A percentile compares a stretch with the other conserved stretches of the same genome.
phyloP scores from a whole-genome alignment of 1,140 invertebrate genomes.

The Scaptomyza pallida region DNA sequence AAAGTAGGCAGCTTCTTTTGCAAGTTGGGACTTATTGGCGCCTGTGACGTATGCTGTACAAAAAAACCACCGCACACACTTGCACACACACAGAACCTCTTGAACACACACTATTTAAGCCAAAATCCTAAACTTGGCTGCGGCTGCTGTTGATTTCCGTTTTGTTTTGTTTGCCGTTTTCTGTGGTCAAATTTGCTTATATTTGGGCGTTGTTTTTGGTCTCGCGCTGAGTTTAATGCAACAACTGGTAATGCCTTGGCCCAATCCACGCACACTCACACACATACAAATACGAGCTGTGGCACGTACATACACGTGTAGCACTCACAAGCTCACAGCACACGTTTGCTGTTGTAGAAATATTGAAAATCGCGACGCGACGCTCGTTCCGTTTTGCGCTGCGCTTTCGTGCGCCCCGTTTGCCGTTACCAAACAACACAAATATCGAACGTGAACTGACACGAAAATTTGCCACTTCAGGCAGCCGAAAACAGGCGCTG shows the following conservation, averaged over 20 bases:
- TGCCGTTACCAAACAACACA: slow-evolving; percentile 78
- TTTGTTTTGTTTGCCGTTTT: slow-evolving; percentile 18
- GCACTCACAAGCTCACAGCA: slow-evolving; percentile 9
- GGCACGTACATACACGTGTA: slow-evolving; percentile 14
- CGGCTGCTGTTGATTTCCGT: slow-evolving; percentile 48
- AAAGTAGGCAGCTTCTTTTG: slow-evolving; percentile 25
- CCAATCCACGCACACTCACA: slow-evolving; percentile 35
- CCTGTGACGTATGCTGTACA: slow-evolving; percentile 52
- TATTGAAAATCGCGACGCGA: slow-evolving; percentile 53
- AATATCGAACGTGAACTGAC: slow-evolving; percentile 83
- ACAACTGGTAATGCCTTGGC: slow-evolving; percentile 47
- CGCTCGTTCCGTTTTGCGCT: slow-evolving; percentile 42
- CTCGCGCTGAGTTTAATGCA: slow-evolving; percentile 51
- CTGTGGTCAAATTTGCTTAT: slow-evolving; percentile 28
- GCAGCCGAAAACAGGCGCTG: slow-evolving; percentile 62
- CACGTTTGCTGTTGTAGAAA: slow-evolving; percentile 32
- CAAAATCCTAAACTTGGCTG: slow-evolving; percentile 52
- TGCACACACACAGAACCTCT: slow-evolving; percentile 16
- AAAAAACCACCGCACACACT: slow-evolving; percentile 23
- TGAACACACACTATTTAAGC: slow-evolving; percentile 3
- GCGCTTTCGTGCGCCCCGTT: slow-evolving; percentile 56
- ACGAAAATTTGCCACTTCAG: slow-evolving; percentile 57
- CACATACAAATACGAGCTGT: neutral
- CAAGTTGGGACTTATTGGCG: slow-evolving; percentile 67
- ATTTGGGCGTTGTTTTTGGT: slow-evolving; percentile 58